These are phyloP conservation scores for zebrafish (Danio rerio) DNA, from an alignment of 2,113 vertebrate species.

Conservation along the genomic window GRCz12tu NC_133183.1:59856001-59856500, in stretches of 20 bases:
- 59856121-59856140: conserved; percentile 20
- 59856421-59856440: conserved; percentile 49
- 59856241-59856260: background rate
- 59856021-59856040: background rate
- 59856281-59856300: background rate
- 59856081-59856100: background rate
- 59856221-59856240: background rate
- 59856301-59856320: background rate
- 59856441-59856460: conserved; percentile 67
- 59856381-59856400: background rate
- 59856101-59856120: background rate
- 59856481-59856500: conserved; percentile 60
- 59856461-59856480: conserved; percentile 68
- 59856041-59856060: background rate
- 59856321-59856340: too few relatives aligned
- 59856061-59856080: background rate
- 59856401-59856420: background rate
- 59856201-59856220: background rate
- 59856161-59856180: background rate
- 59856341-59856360: background rate
- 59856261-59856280: background rate
- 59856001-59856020: background rate
- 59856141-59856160: background rate
- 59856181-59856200: background rate
- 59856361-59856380: background rate